Percentiles rank a stretch among this genome's conserved stretches.
phyloP scores from a whole-genome alignment of 2,888 invertebrate species.

The Synergus itoensis region DNA sequence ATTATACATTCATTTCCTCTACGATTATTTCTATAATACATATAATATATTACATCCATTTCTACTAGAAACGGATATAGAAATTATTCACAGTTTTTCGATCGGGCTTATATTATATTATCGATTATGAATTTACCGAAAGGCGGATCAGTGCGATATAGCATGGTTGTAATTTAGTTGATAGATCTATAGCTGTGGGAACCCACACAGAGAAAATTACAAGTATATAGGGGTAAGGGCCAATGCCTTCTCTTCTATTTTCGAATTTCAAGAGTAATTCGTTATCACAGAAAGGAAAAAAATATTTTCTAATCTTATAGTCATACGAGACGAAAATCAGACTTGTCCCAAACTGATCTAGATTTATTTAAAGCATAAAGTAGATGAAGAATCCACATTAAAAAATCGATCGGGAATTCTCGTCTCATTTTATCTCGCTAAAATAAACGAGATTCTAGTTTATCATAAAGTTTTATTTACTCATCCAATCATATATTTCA shows the following conservation, averaged over 20 bases:
- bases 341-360: too few relatives aligned
- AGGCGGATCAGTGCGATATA: slow-evolving; percentile 7
- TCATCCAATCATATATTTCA: too few relatives aligned
- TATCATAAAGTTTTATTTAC: too few relatives aligned
- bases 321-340: too few relatives aligned
- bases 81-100: slow-evolving; percentile 1
- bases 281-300: neutral
- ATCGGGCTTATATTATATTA: neutral
- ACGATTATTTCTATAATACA: too few relatives aligned
- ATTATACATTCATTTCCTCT: too few relatives aligned
- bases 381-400: too few relatives aligned
- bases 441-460: too few relatives aligned
- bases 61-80: neutral
- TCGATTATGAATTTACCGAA: neutral
- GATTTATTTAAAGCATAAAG: too few relatives aligned
- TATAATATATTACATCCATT: too few relatives aligned
- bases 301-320: neutral
- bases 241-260: slow-evolving; percentile 1
- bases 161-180: neutral
- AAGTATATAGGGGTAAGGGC: slow-evolving; percentile 20
- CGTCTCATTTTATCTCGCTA: too few relatives aligned
- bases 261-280: slow-evolving; percentile 6
- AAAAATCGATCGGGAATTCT: too few relatives aligned
- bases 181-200: neutral
- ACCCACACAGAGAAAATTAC: slow-evolving; percentile 10